Conservation (phyloP, 1,140 invertebrate genomes). For the Xylocopa sonorina region DNA sequence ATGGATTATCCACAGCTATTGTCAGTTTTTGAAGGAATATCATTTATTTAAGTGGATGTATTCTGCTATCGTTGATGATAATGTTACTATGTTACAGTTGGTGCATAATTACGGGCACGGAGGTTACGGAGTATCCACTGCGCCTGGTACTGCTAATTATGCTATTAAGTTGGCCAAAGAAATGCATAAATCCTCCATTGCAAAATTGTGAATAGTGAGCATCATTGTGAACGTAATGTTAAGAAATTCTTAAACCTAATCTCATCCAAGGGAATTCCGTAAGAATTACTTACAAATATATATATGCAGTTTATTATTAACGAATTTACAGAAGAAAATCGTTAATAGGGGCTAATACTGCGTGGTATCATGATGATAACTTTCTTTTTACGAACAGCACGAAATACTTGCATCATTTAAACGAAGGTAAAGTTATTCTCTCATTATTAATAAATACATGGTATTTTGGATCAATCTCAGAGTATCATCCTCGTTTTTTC, state of each 20-base stretch:
- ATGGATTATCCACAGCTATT: constrained; percentile 55
- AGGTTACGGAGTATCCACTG: constrained; percentile 93
- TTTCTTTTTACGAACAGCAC: background rate
- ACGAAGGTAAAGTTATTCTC: background rate
- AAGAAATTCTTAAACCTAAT: background rate
- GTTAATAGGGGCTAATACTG: constrained; percentile 66
- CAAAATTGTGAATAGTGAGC: constrained; percentile 60
- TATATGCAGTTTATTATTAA: constrained; percentile 60
- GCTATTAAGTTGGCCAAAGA: constrained; percentile 87
- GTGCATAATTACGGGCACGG: constrained; percentile 97
- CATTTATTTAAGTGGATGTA: constrained; percentile 1
- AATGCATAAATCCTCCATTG: constrained; percentile 72
- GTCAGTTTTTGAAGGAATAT: constrained; percentile 57
- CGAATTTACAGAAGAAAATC: constrained; percentile 59
- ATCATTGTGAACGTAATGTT: background rate
- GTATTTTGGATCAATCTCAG: background rate
- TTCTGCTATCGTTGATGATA: constrained; percentile 9
- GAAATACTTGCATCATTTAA: background rate
- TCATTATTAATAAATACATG: constrained; percentile 15
- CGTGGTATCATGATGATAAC: constrained; percentile 33
- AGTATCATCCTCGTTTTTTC: background rate
- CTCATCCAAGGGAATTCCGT: background rate
- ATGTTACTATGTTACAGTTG: constrained; percentile 82
- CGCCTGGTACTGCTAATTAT: constrained; percentile 91
- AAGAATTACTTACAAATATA: constrained; percentile 38